Evolutionary conservation across 1,140 invertebrate genomes (phyloP), one percentile per base, ranked within the genome.

Genomic region (Ceratina australensis): DNA sequence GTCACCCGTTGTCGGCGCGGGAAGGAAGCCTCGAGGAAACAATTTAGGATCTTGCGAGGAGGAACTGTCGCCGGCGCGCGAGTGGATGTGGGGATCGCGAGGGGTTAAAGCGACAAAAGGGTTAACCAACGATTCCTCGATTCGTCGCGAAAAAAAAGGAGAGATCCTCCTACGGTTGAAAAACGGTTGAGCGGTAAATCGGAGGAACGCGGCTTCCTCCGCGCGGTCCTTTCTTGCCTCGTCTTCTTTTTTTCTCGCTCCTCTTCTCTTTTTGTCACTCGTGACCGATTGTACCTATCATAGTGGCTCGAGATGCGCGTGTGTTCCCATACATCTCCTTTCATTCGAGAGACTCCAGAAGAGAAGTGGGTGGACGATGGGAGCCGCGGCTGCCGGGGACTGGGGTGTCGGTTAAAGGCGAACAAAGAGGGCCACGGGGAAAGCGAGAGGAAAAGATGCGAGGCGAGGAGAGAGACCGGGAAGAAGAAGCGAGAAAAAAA

Each of bases 321-420:
- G 79, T 78, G 73, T 83, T 81, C 68, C 73, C 73, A 78, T 83
- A 80, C 79, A 80, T 77, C 81, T 81, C 79, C 69, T 81, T 83
- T 83, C 81, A 83, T 83, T 82, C 81, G 81, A 80, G 76, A 82
- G 78, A 82, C 80, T 80, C 71, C 50, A 74, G 54, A 56, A 72
- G 72, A 61, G 78, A 67, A 72, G 81, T 71, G 81, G 78, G 71
- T 75, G 71, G 79, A 72, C 66, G 74, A 20, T 72, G 67, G 67
- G 28, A 33, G 28, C 28, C 28, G 28, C 28, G 28, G 28, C 28
- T 33, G 28, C 13, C 33, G 8, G n/a, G 65, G n/a, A n/a, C 56
- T 69, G 68, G 79, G 75, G 78, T 80, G 73, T 69, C 60, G 13
- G 64, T 47, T 66, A 26, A 69, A 50, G 47, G 52, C 28, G 42